phyloP scores from a whole-genome alignment of 2,797 vertebrate species.

The Lophotriccus pileatus region DNA sequence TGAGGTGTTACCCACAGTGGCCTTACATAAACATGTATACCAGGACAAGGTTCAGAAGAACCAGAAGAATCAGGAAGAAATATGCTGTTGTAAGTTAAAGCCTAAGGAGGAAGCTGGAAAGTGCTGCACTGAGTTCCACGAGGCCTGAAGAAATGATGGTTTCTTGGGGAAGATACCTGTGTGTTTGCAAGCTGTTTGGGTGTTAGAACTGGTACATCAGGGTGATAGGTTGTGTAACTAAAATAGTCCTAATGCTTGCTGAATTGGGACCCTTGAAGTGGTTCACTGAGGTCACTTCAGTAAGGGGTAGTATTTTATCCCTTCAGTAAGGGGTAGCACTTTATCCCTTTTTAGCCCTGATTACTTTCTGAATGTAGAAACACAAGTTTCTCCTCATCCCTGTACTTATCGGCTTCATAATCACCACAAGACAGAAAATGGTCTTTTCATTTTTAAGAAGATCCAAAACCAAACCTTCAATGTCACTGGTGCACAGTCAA shows the following conservation, averaged over 20 bases:
- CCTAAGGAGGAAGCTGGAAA: neutral
- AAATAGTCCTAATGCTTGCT: neutral
- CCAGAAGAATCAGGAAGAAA: neutral
- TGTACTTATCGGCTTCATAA: neutral
- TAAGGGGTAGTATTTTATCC: accelerated
- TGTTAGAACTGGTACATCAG: neutral
- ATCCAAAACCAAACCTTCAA: neutral
- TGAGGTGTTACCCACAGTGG: accelerated
- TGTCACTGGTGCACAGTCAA: neutral
- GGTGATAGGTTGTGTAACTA: neutral
- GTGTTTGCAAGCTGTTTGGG: neutral
- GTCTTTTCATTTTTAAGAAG: neutral
- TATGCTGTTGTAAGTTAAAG: neutral
- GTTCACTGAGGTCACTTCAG: neutral
- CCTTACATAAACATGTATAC: accelerated
- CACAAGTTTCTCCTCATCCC: neutral
- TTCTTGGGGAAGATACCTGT: neutral
- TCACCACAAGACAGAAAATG: neutral
- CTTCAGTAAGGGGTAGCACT: accelerated
- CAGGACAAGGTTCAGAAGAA: neutral
- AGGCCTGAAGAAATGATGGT: neutral
- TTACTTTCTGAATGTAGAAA: neutral
- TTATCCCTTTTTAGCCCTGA: neutral
- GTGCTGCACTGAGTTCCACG: neutral
- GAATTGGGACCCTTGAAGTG: neutral